Conservation (phyloP, 2,888 invertebrate species). For the Noctua pronuba region DNA sequence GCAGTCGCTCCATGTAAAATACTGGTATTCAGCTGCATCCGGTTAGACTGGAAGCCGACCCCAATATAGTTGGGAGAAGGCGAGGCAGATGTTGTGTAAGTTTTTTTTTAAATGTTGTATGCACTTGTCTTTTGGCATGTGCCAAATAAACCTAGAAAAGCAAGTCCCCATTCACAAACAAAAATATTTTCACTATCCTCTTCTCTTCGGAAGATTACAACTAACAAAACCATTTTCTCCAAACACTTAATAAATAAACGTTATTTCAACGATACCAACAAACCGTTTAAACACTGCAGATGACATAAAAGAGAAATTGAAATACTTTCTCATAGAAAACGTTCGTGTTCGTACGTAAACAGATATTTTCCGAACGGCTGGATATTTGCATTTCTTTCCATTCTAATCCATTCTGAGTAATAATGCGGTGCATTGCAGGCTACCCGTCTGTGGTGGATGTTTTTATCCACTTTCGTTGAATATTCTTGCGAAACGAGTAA, state of each 20-base stretch:
- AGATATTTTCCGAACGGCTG: conserved; percentile 49
- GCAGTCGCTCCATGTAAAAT: no score
- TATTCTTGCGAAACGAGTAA: conserved; percentile 9
- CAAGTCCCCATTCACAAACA: background rate
- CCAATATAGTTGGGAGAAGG: no score
- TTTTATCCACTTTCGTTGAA: conserved; percentile 34
- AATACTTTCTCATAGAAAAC: conserved; percentile 27
- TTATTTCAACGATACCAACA: conserved; percentile 5
- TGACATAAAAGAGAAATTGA: conserved; percentile 36
- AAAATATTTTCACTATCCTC: background rate
- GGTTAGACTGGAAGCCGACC: no score
- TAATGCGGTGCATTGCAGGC: conserved; percentile 48
- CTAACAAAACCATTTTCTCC: background rate
- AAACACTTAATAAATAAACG: conserved; percentile 16
- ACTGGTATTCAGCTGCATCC: no score
- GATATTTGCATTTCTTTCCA: conserved; percentile 38
- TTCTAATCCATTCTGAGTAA: conserved; percentile 45
- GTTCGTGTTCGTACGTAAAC: conserved; percentile 24
- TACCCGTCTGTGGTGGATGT: background rate
- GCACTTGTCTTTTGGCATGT: no score
- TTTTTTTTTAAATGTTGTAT: no score
- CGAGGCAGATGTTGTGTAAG: no score
- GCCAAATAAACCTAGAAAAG: background rate
- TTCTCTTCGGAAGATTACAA: background rate
- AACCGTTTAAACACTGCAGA: conserved; percentile 26